These are phyloP conservation scores for Periophthalmus modestus DNA, from an alignment of 2,113 vertebrate genomes.

Conservation along the genomic window DNA sequence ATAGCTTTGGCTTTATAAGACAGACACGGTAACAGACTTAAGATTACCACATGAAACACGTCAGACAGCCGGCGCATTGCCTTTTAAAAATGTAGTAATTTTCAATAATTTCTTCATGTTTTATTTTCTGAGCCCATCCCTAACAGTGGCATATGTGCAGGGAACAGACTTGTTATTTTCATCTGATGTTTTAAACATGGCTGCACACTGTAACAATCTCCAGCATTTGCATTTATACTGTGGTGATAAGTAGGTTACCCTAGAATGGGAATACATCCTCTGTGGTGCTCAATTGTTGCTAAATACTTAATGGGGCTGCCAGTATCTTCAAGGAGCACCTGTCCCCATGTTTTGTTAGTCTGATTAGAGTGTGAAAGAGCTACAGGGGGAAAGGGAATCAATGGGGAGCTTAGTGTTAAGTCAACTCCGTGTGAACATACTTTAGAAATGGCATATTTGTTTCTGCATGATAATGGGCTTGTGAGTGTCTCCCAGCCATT, in stretches of 20 bases:
- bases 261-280: slow-evolving; percentile 65
- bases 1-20: neutral
- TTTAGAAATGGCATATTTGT: slow-evolving; percentile 58
- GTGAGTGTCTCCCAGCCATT: slow-evolving; percentile 42
- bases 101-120: slow-evolving; percentile 10
- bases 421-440: slow-evolving; percentile 60
- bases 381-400: slow-evolving; percentile 53
- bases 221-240: slow-evolving; percentile 58
- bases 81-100: slow-evolving; percentile 25
- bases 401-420: slow-evolving; percentile 62
- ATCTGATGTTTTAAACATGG: slow-evolving; percentile 66
- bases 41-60: slow-evolving; percentile 29
- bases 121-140: slow-evolving; percentile 15
- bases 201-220: slow-evolving; percentile 59
- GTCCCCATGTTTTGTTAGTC: slow-evolving; percentile 70
- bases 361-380: slow-evolving; percentile 74
- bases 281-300: slow-evolving; percentile 67
- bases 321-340: slow-evolving; percentile 76
- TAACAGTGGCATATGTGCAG: slow-evolving; percentile 11
- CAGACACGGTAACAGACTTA: neutral
- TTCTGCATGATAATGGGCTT: slow-evolving; percentile 36
- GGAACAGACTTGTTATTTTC: slow-evolving; percentile 40
- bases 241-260: slow-evolving; percentile 71
- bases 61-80: neutral
- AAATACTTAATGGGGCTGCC: slow-evolving; percentile 75